Base-by-base conservation (phyloP, 1,140 invertebrate genomes). In the Globodera rostochiensis region DNA sequence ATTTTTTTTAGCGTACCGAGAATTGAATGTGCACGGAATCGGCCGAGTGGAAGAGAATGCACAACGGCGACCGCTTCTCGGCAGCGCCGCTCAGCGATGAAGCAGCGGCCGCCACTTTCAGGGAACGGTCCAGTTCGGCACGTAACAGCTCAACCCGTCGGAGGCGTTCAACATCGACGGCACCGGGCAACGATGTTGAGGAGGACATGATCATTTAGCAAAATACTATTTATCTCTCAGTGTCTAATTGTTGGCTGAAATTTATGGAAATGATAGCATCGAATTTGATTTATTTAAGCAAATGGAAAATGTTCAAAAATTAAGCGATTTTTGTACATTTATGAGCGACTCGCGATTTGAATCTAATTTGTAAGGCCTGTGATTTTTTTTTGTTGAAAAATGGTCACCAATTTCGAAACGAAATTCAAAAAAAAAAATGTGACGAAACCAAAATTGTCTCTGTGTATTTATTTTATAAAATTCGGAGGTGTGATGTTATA, bases 1-100 rank as follows among this genome's bases (percentile, higher is more conserved):
- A 36, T 36, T 36, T 36, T 36, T 36, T 36, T 36, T 36, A 36
- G 13, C 53, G 11, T n/a, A 78, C 77, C 77, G 77, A 78, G 69
- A 66, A 66, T 78, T 78, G 77, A 47, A 78, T 78, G 70, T 78
- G 53, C 6, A 47, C 60, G 15, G 77, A 21, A 5, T 69, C 77
- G 11, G n/a, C 64, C 8, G 77, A 49, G 13, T 46, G 64, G 70
- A 78, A 78, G 5, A 78, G 45, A 69, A 64, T 70, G 47, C 64
- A 69, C 15, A 78, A 69, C 60, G 60, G 75, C 19, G 46, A 47
- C 45, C 64, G 53, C 21, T 78, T 69, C 21, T 21, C 76, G 46
- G 47, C 47, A 7, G 60, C 64, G 64, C 64, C 46, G 11, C 67
- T 64, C 47, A n/a, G 8, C 66, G 77, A 70, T 5, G 69, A n/a